These are phyloP conservation scores for Cryptoblepharus egeriae DNA, from an alignment of 2,797 vertebrate genomes.

Conservation along the genomic window DNA sequence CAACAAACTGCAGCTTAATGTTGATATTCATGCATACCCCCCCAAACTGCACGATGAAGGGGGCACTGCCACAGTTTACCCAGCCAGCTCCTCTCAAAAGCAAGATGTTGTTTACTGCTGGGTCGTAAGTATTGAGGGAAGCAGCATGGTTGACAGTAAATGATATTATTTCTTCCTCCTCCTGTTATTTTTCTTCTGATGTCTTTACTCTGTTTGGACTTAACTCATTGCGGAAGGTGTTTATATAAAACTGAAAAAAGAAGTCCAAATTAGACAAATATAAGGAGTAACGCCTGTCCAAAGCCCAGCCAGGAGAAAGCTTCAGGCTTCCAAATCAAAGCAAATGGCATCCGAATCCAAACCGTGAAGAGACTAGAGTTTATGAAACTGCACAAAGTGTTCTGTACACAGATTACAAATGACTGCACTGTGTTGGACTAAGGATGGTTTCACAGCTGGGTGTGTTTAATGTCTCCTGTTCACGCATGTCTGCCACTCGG, in stretches of 20 bases:
- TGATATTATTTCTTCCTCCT: conserved; percentile 11
- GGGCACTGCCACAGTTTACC: conserved; percentile 8
- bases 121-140: conserved; percentile 12
- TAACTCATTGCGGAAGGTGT: conserved; percentile 38
- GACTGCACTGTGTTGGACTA: conserved; percentile 10
- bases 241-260: conserved; percentile 21
- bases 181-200: conserved; percentile 33
- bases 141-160: conserved; percentile 25
- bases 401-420: conserved; percentile 36
- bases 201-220: conserved; percentile 29
- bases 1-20: neutral
- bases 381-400: neutral
- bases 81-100: conserved; percentile 5
- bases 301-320: neutral
- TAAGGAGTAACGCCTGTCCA: conserved; percentile 22
- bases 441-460: conserved; percentile 37
- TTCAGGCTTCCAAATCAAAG: conserved; percentile 7
- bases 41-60: neutral
- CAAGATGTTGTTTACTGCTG: conserved; percentile 6
- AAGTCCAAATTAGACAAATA: conserved; percentile 5
- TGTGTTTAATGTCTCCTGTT: neutral
- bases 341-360: neutral
- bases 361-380: neutral
- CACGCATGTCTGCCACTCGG: neutral
- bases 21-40: neutral